These are phyloP conservation scores for Poeciliopsis turrubarensis DNA, from an alignment of 2,113 vertebrate genomes.

Conservation along the genomic window DNA sequence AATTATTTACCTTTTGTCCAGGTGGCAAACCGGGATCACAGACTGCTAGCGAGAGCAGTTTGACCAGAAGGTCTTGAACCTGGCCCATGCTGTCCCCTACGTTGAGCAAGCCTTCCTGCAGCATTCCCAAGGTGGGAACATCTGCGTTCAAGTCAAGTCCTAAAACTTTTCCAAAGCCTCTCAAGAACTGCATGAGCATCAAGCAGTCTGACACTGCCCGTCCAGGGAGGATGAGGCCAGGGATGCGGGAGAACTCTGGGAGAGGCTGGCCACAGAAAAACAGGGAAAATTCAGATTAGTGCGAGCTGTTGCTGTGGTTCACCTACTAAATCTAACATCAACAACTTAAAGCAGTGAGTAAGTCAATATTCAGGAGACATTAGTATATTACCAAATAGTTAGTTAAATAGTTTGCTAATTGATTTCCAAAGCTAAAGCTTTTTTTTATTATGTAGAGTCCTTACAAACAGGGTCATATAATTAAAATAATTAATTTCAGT, in stretches of 20 bases:
- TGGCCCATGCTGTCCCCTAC: slow-evolving; percentile 95
- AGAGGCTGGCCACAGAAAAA: slow-evolving; percentile 82
- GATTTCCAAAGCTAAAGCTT: no score
- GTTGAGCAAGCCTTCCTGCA: slow-evolving; percentile 97
- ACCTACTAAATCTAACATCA: not conserved
- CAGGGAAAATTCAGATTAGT: not conserved
- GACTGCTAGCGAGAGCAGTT: slow-evolving; percentile 92
- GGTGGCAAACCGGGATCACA: slow-evolving; percentile 95
- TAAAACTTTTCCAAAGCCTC: slow-evolving; percentile 96
- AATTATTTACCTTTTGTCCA: slow-evolving; percentile 88
- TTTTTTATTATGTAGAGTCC: no score
- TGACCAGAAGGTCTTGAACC: slow-evolving; percentile 95
- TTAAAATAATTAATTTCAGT: no score
- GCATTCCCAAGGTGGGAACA: slow-evolving; percentile 89
- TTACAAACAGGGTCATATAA: no score
- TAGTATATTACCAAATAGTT: not conserved
- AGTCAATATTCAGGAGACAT: not conserved
- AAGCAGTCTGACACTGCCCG: slow-evolving; percentile 92
- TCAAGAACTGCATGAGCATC: slow-evolving; percentile 97
- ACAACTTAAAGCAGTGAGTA: not conserved
- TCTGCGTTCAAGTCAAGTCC: slow-evolving; percentile 90
- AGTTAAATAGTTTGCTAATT: not conserved
- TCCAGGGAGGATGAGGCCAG: slow-evolving; percentile 92
- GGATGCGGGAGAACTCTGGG: slow-evolving; percentile 92
- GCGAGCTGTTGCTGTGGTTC: not conserved